Evolutionary conservation across 2,888 invertebrate genomes (phyloP).

Genomic region (Eristalis intricaria): DNA sequence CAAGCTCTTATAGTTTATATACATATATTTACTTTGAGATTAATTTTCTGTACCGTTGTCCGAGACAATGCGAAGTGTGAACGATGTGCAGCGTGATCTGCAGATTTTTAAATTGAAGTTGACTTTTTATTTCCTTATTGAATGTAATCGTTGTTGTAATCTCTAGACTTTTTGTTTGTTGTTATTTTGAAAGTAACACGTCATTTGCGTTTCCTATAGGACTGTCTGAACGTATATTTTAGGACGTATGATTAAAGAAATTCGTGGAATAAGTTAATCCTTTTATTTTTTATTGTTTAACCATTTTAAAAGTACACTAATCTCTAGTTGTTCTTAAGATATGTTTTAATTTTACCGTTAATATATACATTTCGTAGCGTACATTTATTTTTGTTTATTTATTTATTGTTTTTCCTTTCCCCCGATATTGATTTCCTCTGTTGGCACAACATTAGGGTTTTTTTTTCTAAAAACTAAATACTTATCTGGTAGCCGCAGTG

Average conservation of each 20-base stretch:
- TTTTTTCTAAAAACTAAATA: neutral
- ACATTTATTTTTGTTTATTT: neutral
- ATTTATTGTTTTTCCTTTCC: neutral
- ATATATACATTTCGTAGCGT: constrained; percentile 1
- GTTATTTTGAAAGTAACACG: constrained; percentile 42
- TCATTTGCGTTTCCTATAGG: constrained; percentile 24
- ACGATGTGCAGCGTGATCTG: neutral
- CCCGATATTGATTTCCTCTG: neutral
- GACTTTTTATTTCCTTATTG: constrained; percentile 48
- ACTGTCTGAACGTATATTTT: constrained; percentile 35
- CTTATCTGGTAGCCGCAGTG: too few species aligned
- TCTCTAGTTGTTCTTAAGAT: constrained; percentile 41
- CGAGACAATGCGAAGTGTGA: constrained; percentile 28
- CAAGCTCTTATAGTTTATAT: constrained; percentile 9
- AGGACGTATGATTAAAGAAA: constrained; percentile 33
- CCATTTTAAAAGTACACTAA: constrained; percentile 40
- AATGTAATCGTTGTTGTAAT: constrained; percentile 55
- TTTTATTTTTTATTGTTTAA: constrained; percentile 46
- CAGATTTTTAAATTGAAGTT: constrained; percentile 21
- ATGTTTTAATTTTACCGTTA: constrained; percentile 30
- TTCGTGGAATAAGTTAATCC: constrained; percentile 45
- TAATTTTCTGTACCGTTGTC: constrained; percentile 37
- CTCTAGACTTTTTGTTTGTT: constrained; percentile 19
- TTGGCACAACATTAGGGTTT: too few species aligned
- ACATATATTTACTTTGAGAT: constrained; percentile 37